Evolutionary conservation across 2,888 invertebrate genomes (phyloP).

Genomic region (Galerucella calmariensis): DNA sequence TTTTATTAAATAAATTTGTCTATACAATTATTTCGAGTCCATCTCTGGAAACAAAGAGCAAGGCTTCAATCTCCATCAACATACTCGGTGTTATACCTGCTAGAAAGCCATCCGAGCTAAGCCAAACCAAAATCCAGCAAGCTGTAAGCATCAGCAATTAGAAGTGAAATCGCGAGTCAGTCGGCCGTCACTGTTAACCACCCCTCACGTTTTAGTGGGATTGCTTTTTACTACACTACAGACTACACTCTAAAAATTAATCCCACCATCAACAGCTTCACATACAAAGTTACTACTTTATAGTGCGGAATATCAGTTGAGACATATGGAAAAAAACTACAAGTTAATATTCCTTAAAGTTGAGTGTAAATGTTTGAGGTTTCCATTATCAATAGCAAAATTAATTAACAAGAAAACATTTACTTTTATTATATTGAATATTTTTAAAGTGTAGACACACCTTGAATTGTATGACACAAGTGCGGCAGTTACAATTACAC

Average conservation of each 20-base stretch:
- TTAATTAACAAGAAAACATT: neutral
- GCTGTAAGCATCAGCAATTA: conserved; percentile 56
- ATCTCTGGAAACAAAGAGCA: conserved; percentile 22
- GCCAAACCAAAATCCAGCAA: conserved; percentile 39
- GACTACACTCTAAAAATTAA: conserved; percentile 15
- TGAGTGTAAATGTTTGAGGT: too few relatives aligned
- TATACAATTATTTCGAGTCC: neutral
- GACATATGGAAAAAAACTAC: too few relatives aligned
- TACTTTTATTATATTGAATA: neutral
- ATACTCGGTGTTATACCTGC: conserved; percentile 39
- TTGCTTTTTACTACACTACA: conserved; percentile 58
- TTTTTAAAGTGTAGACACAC: conserved; percentile 38
- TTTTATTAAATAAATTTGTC: too few relatives aligned
- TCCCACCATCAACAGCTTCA: neutral
- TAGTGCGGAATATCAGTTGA: too few relatives aligned
- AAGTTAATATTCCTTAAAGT: too few relatives aligned
- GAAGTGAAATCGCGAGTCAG: conserved; percentile 51
- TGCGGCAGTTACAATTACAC: conserved; percentile 60
- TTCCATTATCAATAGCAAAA: too few relatives aligned
- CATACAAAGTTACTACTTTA: neutral
- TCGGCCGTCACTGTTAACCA: conserved; percentile 35
- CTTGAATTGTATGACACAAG: conserved; percentile 58
- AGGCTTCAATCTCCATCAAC: conserved; percentile 42
- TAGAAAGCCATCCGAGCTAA: conserved; percentile 39
- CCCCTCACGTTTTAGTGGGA: conserved; percentile 58